Evolutionary conservation across 2,797 vertebrate genomes (phyloP), one percentile per base, ranked within the genome.

Genomic region (Pogoniulus pusillus): DNA sequence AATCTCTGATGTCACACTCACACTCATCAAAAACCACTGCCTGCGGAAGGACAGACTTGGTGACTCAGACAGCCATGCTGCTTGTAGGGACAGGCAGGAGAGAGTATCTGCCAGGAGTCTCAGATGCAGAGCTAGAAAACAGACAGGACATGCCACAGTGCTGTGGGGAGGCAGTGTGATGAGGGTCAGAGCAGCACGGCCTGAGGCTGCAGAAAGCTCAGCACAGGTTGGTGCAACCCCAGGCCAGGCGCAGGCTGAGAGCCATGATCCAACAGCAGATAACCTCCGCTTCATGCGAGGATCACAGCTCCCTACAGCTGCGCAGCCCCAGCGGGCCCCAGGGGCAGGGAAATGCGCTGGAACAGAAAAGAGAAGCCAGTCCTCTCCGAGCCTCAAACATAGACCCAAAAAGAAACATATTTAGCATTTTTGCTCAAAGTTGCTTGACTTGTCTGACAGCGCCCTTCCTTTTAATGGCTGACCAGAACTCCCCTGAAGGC

Each of bases 381-480:
- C 32, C 11, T 55, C 24, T 45, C 26, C 65, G 29, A 34, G 4
- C 26, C 60, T 80, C 64, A 55, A 63, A 78, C 1, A 7, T 4
- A 32, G 5, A 24, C 7, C 29, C 41, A 47, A 47, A 45, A 47
- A 55, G 69, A 88, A 84, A 89, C n/a, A 83, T 18, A 92, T n/a
- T n/a, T 34, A 85, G 77, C 75, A 27, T 57, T 53, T 94, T 71
- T 85, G 10, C 65, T 93, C 47, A 30, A 88, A 93, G 60, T 49
- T 93, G 69, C 54, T 93, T 90, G 70, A 84, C 26, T 85, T 90
- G 92, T 47, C 75, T 82, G 37, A 26, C 64, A 85, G 55, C 23
- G 76, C 22, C 72, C 91, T 93, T 86, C 85, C 60, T 70, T 93
- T 34, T 62, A 72, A 87, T 7, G 2, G 68, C 92, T 63, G 58